Conservation (phyloP, 2,113 vertebrate genomes). For the Asarcornis scutulata region DNA sequence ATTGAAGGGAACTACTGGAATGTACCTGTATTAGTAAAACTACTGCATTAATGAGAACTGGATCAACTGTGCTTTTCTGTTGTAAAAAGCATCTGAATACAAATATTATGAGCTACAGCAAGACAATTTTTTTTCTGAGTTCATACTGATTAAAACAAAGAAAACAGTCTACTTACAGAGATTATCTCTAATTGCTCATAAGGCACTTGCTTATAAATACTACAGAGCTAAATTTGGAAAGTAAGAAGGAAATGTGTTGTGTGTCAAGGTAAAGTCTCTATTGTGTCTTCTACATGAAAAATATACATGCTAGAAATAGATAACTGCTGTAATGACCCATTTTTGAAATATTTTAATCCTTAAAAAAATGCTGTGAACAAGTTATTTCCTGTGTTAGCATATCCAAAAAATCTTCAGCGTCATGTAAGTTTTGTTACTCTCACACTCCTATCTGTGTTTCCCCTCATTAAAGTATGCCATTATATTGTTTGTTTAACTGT, state of each 20-base stretch:
- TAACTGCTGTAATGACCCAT: background rate
- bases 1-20: constrained; percentile 16
- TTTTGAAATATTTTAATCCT: background rate
- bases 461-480: background rate
- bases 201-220: background rate
- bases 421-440: background rate
- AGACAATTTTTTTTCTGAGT: background rate
- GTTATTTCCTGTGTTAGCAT: background rate
- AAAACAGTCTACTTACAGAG: constrained; percentile 13
- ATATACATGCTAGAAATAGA: constrained; percentile 7
- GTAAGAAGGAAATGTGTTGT: background rate
- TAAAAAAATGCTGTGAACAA: background rate
- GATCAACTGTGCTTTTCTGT: background rate
- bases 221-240: constrained; percentile 6
- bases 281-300: constrained; percentile 13
- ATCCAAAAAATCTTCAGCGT: background rate
- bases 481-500: background rate
- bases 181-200: background rate
- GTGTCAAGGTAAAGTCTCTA: constrained; percentile 13
- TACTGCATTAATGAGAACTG: background rate
- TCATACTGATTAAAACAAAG: background rate
- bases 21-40: background rate
- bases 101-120: background rate
- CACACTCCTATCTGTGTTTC: background rate
- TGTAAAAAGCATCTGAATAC: background rate